Conservation (phyloP, 2,888 invertebrate genomes). For the Acholoe squamosa region DNA sequence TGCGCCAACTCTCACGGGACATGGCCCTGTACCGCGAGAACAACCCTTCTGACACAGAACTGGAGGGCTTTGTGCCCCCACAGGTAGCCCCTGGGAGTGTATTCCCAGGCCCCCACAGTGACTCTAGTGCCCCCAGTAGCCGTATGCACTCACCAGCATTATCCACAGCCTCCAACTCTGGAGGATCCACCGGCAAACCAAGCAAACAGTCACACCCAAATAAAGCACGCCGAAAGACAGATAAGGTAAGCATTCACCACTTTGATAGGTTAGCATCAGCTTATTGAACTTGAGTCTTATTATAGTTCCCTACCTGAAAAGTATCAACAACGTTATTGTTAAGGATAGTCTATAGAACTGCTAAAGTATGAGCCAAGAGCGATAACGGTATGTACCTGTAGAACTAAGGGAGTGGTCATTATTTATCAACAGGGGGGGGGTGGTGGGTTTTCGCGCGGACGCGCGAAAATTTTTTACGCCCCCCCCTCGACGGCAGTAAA, state of each 20-base stretch:
- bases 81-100: not conserved
- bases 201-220: constrained; percentile 61
- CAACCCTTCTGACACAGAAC: constrained; percentile 45
- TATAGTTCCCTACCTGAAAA: not conserved
- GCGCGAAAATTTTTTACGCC: no score
- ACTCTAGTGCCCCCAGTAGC: constrained; percentile 53
- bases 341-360: not conserved
- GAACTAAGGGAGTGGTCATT: no score
- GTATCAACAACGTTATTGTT: not conserved
- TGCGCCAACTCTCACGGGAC: constrained; percentile 40
- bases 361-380: no score
- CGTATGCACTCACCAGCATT: not conserved
- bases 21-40: constrained; percentile 48
- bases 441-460: no score
- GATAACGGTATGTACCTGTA: no score
- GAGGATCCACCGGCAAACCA: not conserved
- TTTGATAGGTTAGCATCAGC: not conserved
- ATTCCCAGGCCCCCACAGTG: not conserved
- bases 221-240: constrained; percentile 71
- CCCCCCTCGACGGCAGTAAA: no score
- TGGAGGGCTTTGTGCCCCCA: not conserved
- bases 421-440: no score
- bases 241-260: constrained; percentile 68
- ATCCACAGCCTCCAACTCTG: constrained; percentile 36
- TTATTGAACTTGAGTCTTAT: not conserved